These are phyloP conservation scores for Microchirus variegatus DNA, from an alignment of 2,797 vertebrate species.

Conservation along the genomic window DNA sequence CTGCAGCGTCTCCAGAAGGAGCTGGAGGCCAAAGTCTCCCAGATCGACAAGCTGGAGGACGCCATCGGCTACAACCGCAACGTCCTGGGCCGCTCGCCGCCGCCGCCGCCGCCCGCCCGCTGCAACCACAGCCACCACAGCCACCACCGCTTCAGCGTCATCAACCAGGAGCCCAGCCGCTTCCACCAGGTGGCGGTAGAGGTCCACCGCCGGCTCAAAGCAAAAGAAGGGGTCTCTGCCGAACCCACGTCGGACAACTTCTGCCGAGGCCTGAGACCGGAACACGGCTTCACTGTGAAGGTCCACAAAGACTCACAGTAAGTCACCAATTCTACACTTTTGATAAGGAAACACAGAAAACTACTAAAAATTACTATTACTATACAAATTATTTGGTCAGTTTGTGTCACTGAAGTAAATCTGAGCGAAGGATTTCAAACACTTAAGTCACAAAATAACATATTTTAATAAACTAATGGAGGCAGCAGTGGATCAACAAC, in stretches of 20 bases:
- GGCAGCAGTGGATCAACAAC: no score
- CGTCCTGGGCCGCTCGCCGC: constrained; percentile 48
- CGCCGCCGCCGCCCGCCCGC: constrained; percentile 32
- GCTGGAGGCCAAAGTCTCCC: constrained; percentile 77
- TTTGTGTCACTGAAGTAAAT: no score
- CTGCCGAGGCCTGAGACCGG: constrained; percentile 57
- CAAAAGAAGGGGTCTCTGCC: constrained; percentile 85
- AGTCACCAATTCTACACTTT: constrained; percentile 30
- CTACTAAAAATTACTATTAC: no score
- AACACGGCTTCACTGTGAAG: constrained; percentile 59
- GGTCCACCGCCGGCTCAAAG: constrained; percentile 81
- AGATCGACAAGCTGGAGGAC: constrained; percentile 85
- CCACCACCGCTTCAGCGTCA: constrained; percentile 72
- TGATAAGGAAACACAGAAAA: no score
- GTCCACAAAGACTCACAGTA: constrained; percentile 79
- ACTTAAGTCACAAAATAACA: no score
- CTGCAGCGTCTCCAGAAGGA: constrained; percentile 76
- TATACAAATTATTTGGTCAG: no score
- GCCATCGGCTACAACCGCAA: constrained; percentile 81
- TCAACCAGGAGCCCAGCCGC: constrained; percentile 81
- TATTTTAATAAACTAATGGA: no score
- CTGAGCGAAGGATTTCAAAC: no score
- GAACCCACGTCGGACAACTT: constrained; percentile 83
- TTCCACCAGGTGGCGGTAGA: constrained; percentile 81
- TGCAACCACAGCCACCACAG: constrained; percentile 55